Conservation (phyloP, 2,113 vertebrate species). For the Prietella phreatophila region DNA sequence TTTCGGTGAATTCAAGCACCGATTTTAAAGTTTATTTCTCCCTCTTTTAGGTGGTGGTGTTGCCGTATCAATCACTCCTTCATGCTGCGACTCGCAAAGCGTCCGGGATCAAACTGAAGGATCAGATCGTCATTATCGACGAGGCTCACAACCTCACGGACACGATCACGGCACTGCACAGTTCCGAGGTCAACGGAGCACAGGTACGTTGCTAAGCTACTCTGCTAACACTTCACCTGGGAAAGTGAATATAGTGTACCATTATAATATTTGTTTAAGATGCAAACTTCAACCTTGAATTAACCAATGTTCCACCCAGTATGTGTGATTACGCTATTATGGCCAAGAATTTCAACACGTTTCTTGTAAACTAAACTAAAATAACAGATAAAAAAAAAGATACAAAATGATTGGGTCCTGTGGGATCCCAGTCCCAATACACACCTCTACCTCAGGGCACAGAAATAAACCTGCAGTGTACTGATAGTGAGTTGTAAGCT, state of each 20-base stretch:
- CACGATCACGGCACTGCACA: slow-evolving; percentile 87
- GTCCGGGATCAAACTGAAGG: slow-evolving; percentile 86
- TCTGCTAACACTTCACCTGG: not conserved
- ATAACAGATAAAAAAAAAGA: not conserved
- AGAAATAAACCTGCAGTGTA: too few species aligned
- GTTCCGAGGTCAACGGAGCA: slow-evolving; percentile 80
- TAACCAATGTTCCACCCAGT: not conserved
- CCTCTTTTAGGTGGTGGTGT: slow-evolving; percentile 84
- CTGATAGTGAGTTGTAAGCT: not conserved
- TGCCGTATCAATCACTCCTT: slow-evolving; percentile 93
- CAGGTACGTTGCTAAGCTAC: slow-evolving; percentile 75
- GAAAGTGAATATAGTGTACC: not conserved
- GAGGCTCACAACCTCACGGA: slow-evolving; percentile 97
- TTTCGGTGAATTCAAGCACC: not conserved
- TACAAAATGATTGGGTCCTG: too few species aligned
- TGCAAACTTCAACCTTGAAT: not conserved
- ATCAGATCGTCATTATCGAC: slow-evolving; percentile 90
- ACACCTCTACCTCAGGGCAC: not conserved
- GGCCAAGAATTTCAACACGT: too few species aligned
- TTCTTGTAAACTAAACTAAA: too few species aligned
- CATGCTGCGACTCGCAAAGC: slow-evolving; percentile 85
- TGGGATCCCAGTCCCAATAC: not conserved
- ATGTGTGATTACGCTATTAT: not conserved
- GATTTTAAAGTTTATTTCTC: not conserved
- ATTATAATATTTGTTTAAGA: too few species aligned